These are phyloP conservation scores for Zophobas morio DNA, from an alignment of 1,140 invertebrate genomes.

Conservation along the genomic window DNA sequence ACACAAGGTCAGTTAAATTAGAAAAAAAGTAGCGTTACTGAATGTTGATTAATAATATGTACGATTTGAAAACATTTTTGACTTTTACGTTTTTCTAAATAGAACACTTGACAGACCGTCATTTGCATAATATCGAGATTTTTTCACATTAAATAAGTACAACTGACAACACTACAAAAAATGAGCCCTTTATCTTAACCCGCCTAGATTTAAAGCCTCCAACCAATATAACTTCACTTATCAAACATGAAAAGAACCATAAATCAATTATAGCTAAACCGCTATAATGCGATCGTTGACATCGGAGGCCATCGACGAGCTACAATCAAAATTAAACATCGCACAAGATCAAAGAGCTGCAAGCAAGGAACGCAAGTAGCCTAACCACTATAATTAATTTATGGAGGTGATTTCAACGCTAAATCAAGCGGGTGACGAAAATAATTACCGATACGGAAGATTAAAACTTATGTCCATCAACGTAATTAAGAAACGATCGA, in stretches of 20 bases:
- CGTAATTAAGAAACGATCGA: slow-evolving; percentile 26
- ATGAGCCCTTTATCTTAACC: too few relatives aligned
- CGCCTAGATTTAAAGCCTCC: too few relatives aligned
- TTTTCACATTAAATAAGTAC: too few relatives aligned
- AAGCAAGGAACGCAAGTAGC: background rate
- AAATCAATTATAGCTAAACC: slow-evolving; percentile 21
- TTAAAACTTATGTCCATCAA: slow-evolving; percentile 14
- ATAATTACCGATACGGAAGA: slow-evolving; percentile 18
- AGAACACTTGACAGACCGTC: too few relatives aligned
- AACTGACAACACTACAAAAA: too few relatives aligned
- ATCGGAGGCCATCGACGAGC: background rate
- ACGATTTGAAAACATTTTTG: too few relatives aligned
- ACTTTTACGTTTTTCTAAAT: too few relatives aligned
- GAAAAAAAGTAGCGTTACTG: too few relatives aligned
- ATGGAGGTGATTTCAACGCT: slow-evolving; percentile 25
- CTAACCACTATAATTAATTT: slow-evolving; percentile 33
- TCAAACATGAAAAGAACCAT: background rate
- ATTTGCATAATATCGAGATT: too few relatives aligned
- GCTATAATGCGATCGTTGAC: slow-evolving; percentile 40
- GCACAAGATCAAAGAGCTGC: slow-evolving; percentile 22
- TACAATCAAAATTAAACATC: slow-evolving; percentile 7
- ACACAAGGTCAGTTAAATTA: too few relatives aligned
- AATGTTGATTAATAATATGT: too few relatives aligned
- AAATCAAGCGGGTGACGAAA: slow-evolving; percentile 36
- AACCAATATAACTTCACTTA: background rate